A percentile compares a stretch with the other conserved stretches of the same genome.
Evolutionary conservation across 2,888 invertebrate species (phyloP).

Genomic region (Proisotoma minuta): DNA sequence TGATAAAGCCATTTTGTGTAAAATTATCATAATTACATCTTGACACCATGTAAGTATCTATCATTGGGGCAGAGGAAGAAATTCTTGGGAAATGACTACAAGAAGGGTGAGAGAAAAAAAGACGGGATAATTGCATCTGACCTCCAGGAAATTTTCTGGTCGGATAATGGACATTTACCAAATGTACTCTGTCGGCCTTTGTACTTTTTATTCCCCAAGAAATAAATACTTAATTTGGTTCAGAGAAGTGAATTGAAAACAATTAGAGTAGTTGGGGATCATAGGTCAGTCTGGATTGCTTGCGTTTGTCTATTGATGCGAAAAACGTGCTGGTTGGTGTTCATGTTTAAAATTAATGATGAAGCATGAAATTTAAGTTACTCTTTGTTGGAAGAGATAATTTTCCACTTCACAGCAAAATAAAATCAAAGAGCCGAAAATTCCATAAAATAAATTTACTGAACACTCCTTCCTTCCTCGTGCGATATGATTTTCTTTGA

Average conservation of each 20-base stretch:
- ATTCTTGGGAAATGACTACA: too few relatives aligned
- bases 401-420: constrained; percentile 1
- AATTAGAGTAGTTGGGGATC: constrained; percentile 1
- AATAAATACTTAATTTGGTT: constrained; percentile 4
- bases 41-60: too few relatives aligned
- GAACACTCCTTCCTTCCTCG: background rate
- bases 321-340: background rate
- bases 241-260: background rate
- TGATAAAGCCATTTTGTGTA: constrained; percentile 9
- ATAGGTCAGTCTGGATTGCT: background rate
- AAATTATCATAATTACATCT: constrained; percentile 8
- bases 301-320: too few relatives aligned
- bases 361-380: background rate
- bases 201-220: background rate
- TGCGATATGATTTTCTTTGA: constrained; percentile 5
- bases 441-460: constrained; percentile 5
- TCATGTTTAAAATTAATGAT: background rate
- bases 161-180: background rate
- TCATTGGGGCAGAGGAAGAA: too few relatives aligned
- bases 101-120: background rate
- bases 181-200: background rate
- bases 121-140: background rate
- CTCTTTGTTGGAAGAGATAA: background rate
- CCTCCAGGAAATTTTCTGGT: background rate
- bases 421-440: background rate